A percentile compares a stretch with the other conserved stretches of the same genome.
These are phyloP conservation scores for Solenodon paradoxus DNA, from an alignment of 2,113 vertebrate species.

Conservation along the genomic window DNA sequence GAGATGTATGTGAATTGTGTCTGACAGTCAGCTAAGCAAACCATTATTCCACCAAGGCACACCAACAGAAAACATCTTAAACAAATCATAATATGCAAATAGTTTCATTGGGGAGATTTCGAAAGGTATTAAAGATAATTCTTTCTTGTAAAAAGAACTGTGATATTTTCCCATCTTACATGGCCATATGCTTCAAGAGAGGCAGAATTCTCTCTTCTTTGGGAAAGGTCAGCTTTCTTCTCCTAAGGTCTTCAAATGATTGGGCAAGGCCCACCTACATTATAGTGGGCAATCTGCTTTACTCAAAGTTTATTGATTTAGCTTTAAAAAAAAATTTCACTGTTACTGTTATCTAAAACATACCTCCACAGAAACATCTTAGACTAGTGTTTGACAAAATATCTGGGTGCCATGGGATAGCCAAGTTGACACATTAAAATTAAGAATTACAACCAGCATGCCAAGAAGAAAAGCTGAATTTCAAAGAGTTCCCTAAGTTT, in stretches of 20 bases:
- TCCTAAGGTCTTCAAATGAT: neutral
- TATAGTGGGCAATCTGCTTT: neutral
- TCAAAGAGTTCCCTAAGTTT: no score
- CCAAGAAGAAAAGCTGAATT: neutral
- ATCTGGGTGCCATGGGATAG: neutral
- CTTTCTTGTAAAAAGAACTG: neutral
- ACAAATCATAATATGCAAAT: neutral
- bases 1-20: no score
- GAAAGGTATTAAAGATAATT: neutral
- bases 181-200: neutral
- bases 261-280: neutral
- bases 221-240: neutral
- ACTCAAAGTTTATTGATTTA: neutral
- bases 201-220: neutral
- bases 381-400: neutral
- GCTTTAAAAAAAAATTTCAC: no score
- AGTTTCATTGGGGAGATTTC: neutral
- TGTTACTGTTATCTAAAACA: neutral
- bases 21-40: no score
- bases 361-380: neutral
- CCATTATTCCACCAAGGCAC: no score
- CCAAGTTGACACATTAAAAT: neutral
- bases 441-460: neutral
- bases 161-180: neutral
- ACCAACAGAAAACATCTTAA: neutral